These are phyloP conservation scores for Coilia nasus DNA, from an alignment of 2,797 vertebrate genomes.

Conservation along the genomic window DNA sequence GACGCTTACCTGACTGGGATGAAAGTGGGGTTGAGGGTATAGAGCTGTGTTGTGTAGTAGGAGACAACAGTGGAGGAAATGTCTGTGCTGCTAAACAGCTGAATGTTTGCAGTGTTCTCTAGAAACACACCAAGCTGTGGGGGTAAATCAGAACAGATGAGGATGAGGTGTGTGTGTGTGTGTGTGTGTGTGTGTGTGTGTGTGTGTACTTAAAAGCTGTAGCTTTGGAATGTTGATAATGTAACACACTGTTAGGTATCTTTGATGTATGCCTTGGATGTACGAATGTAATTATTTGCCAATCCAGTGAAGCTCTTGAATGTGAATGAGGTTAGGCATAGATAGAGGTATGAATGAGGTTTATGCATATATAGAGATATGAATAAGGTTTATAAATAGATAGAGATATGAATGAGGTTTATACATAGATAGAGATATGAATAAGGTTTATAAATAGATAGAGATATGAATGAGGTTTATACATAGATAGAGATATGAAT, in stretches of 20 bases:
- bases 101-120: constrained; percentile 63
- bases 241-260: no score
- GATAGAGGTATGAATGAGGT: no score
- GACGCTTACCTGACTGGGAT: constrained; percentile 56
- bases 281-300: neutral
- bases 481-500: no score
- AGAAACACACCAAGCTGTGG: constrained; percentile 60
- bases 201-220: neutral
- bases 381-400: no score
- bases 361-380: no score
- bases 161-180: neutral
- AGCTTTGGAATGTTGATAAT: neutral
- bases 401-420: no score
- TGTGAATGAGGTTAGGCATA: neutral
- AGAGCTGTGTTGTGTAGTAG: constrained; percentile 63
- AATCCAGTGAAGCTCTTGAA: neutral
- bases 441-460: no score
- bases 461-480: no score
- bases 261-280: no score
- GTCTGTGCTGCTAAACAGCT: constrained; percentile 63
- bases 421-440: no score
- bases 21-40: constrained; percentile 52
- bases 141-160: constrained; percentile 31
- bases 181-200: neutral
- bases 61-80: constrained; percentile 54